phyloP scores from a whole-genome alignment of 2,888 invertebrate species.

The Leptinotarsa tumamoca region DNA sequence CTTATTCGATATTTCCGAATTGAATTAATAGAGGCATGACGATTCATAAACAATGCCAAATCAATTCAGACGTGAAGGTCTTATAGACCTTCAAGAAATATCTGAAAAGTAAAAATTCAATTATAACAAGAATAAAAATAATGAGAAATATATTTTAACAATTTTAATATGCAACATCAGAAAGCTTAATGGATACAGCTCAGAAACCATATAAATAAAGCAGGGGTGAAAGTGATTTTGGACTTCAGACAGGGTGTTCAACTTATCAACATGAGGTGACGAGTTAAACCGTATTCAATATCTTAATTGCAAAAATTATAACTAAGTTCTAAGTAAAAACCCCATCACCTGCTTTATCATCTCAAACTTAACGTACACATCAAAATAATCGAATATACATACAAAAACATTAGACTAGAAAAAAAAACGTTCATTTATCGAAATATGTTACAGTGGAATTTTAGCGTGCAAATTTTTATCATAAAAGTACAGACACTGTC shows the following conservation, averaged over 20 bases:
- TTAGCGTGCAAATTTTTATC: slow-evolving; percentile 53
- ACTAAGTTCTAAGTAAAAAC: slow-evolving; percentile 56
- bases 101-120: slow-evolving; percentile 26
- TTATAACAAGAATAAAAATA: slow-evolving; percentile 33
- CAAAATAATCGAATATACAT: slow-evolving; percentile 52
- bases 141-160: slow-evolving; percentile 55
- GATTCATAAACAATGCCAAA: too few species aligned
- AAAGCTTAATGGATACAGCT: slow-evolving; percentile 61
- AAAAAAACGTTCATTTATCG: slow-evolving; percentile 49
- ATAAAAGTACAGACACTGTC: slow-evolving; percentile 49
- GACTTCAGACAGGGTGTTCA: slow-evolving; percentile 57
- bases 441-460: slow-evolving; percentile 48
- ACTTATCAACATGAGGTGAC: slow-evolving; percentile 55
- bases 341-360: slow-evolving; percentile 60
- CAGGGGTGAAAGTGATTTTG: slow-evolving; percentile 57
- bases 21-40: too few species aligned
- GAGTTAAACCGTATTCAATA: slow-evolving; percentile 53
- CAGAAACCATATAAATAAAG: slow-evolving; percentile 59
- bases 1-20: too few species aligned
- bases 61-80: too few species aligned
- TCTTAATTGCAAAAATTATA: slow-evolving; percentile 53
- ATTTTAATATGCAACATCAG: slow-evolving; percentile 63
- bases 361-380: slow-evolving; percentile 56
- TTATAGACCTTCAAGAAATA: not conserved
- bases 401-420: slow-evolving; percentile 58